Conservation (phyloP, 2,113 vertebrate species). For the Rhinolophus sinicus region DNA sequence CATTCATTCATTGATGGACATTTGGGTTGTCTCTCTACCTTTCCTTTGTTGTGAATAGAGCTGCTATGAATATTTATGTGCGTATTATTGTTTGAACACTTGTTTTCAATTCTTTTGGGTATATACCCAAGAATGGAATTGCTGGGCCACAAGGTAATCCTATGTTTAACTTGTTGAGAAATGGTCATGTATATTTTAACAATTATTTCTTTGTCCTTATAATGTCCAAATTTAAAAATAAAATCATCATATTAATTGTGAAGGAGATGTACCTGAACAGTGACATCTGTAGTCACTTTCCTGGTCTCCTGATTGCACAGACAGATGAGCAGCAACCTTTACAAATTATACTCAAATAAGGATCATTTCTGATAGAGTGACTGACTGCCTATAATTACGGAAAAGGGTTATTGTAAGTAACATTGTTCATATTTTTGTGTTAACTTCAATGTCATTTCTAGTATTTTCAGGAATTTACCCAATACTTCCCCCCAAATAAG, state of each 20-base stretch:
- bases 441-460: background rate
- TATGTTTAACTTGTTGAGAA: conserved; percentile 18
- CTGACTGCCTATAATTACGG: background rate
- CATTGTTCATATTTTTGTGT: background rate
- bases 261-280: background rate
- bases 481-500: background rate
- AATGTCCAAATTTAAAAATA: background rate
- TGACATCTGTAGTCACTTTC: background rate
- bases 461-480: conserved; percentile 34
- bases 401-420: background rate
- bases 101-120: background rate
- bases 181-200: background rate
- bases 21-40: background rate
- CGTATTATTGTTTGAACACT: background rate
- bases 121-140: background rate
- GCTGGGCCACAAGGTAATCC: background rate
- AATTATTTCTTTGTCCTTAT: background rate
- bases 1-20: background rate
- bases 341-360: background rate
- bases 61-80: background rate
- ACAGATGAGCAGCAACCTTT: background rate
- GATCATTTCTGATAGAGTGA: background rate
- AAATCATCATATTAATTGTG: background rate
- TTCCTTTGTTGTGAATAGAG: background rate
- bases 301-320: background rate